Evolutionary conservation across 2,113 vertebrate genomes (phyloP), one percentile per base, ranked within the genome.

Genomic region (Suncus etruscus): DNA sequence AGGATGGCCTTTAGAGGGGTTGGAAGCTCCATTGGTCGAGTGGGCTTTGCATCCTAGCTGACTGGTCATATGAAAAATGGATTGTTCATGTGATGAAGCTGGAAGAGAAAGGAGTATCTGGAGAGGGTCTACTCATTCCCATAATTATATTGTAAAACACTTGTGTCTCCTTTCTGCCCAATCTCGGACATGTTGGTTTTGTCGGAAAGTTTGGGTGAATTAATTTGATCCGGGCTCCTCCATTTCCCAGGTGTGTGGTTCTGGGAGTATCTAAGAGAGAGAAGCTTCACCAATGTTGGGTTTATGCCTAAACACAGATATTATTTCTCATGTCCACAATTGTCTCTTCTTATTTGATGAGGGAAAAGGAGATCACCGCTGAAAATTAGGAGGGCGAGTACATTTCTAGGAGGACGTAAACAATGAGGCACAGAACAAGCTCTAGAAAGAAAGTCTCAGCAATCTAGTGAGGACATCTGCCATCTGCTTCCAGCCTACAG

Each of bases 1-100:
- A 61, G 96, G 97, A 97, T 95, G 96, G 97, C 96, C 98, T 98
- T 98, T 96, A 98, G 25, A 98, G 98, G 98, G 98, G 96, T 98
- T 98, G 98, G 97, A 97, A 97, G 96, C 94, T 96, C 93, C 80
- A 1, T 92, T 97, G 92, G 18, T 20, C 6, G 97, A 98, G 98
- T 98, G 97, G 96, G 98, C 96, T 96, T 96, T 84, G 94, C 98
- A 98, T 98, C 98, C 98, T 97, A 98, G 97, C 95, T 25, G 82
- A 96, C 92, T 92, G 3, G 97, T 96, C n/a, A 69, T 96, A 98
- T 97, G 98, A 98, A 97, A 97, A 97, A 97, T 94, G 97, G 98
- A 98, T 98, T 98, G 98, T 97, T 98, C 98, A 97, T 20, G 61
- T 24, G 32, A 15, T 50, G 50, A 76, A 97, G 95, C 20, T 96